Evolutionary conservation across 2,113 vertebrate genomes (phyloP).

Genomic region (Puntigrus tetrazona): DNA sequence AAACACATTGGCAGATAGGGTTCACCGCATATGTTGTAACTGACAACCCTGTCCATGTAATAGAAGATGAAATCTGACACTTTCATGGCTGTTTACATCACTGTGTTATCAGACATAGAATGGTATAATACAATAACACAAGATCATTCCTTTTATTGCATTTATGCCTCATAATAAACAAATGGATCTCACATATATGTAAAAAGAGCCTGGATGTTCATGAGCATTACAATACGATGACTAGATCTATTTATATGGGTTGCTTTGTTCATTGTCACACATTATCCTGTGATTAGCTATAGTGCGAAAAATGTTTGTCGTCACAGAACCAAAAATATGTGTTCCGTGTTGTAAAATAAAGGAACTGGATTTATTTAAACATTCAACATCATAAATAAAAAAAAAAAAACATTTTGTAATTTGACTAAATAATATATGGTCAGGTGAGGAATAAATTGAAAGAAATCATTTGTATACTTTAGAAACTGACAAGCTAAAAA

Average conservation of each 20-base stretch:
- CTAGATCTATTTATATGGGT: background rate
- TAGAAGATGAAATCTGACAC: background rate
- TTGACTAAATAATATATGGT: background rate
- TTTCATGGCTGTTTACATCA: background rate
- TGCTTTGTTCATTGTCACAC: background rate
- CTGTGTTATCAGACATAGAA: background rate
- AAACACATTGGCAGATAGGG: slow-evolving; percentile 27
- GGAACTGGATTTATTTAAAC: background rate
- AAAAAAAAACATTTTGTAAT: background rate
- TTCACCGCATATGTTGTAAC: background rate
- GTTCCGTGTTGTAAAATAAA: background rate
- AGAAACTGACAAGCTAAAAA: background rate
- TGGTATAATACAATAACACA: background rate
- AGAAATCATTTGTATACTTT: background rate
- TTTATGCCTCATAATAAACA: background rate
- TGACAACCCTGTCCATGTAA: background rate
- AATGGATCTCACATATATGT: background rate
- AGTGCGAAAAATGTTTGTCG: background rate
- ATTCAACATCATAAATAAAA: too few species aligned
- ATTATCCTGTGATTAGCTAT: background rate
- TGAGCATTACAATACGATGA: background rate
- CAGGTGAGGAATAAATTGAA: background rate
- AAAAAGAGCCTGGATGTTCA: background rate
- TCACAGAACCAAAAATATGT: background rate
- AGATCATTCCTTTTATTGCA: slow-evolving; percentile 3